Conservation (phyloP, 2,888 invertebrate species). For the Altica lythri region DNA sequence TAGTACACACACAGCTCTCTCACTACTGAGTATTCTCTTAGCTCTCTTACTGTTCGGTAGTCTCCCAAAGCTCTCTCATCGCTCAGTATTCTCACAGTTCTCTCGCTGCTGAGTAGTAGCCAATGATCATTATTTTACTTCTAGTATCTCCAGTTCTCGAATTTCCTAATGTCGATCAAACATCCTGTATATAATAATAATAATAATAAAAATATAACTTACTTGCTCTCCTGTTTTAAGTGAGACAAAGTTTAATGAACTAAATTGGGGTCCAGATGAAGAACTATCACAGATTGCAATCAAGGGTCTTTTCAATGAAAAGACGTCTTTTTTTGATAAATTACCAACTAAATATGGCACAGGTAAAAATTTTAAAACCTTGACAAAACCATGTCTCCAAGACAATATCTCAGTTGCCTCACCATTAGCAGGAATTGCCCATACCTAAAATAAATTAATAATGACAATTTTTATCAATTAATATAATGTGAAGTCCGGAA, state of each 20-base stretch:
- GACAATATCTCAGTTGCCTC: conserved; percentile 95
- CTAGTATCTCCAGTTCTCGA: no score
- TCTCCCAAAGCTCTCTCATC: no score
- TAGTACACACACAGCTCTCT: no score
- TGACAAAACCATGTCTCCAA: conserved; percentile 89
- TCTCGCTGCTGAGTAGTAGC: no score
- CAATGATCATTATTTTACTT: no score
- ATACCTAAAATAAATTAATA: conserved; percentile 63
- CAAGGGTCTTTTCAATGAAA: conserved; percentile 80
- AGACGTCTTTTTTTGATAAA: conserved; percentile 68
- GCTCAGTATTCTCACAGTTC: no score
- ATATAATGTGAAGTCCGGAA: background rate
- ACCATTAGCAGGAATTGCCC: conserved; percentile 85
- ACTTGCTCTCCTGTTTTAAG: conserved; percentile 80
- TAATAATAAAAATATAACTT: conserved; percentile 21
- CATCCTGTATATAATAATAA: no score
- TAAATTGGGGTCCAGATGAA: conserved; percentile 76
- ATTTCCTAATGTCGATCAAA: no score
- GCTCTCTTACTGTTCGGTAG: no score
- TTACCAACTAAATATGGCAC: conserved; percentile 64
- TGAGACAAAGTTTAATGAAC: conserved; percentile 83
- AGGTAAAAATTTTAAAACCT: conserved; percentile 81
- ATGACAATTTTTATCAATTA: conserved; percentile 10
- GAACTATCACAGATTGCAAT: conserved; percentile 89
- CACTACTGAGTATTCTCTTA: no score